phyloP scores from a whole-genome alignment of 1,140 invertebrate genomes.

The Bombus polaris region DNA sequence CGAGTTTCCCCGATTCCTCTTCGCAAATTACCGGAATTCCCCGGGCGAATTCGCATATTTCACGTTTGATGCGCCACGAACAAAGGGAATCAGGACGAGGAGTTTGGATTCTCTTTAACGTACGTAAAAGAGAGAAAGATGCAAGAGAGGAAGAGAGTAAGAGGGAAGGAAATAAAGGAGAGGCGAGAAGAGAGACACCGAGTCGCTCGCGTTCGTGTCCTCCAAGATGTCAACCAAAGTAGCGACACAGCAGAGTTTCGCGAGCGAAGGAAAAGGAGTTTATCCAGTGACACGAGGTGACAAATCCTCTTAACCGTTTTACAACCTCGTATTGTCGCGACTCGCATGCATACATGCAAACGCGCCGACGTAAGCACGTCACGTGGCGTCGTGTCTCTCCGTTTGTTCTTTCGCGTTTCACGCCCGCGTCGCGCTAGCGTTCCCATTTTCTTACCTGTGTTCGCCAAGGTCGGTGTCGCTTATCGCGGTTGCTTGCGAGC shows the following conservation, averaged over 20 bases:
- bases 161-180: background rate
- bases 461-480: background rate
- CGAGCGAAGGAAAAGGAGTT: slow-evolving; percentile 44
- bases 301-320: slow-evolving; percentile 63
- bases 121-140: background rate
- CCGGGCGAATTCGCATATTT: slow-evolving; percentile 62
- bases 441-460: background rate
- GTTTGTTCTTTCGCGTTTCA: background rate
- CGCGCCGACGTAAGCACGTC: slow-evolving; percentile 20
- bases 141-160: background rate
- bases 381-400: background rate
- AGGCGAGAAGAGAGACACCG: background rate
- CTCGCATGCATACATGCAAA: slow-evolving; percentile 30
- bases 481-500: background rate
- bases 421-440: too few species aligned
- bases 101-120: slow-evolving; percentile 6
- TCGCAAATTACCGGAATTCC: slow-evolving; percentile 72
- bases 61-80: slow-evolving; percentile 57
- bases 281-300: slow-evolving; percentile 56
- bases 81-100: slow-evolving; percentile 18
- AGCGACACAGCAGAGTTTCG: slow-evolving; percentile 6
- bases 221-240: slow-evolving; percentile 34
- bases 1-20: slow-evolving; percentile 46
- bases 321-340: slow-evolving; percentile 37
- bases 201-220: slow-evolving; percentile 16